Percentiles rank a stretch among this genome's conserved stretches.
These are phyloP conservation scores for Scaptomyza montana DNA, from an alignment of 1,140 invertebrate genomes.

Conservation along the genomic window DNA sequence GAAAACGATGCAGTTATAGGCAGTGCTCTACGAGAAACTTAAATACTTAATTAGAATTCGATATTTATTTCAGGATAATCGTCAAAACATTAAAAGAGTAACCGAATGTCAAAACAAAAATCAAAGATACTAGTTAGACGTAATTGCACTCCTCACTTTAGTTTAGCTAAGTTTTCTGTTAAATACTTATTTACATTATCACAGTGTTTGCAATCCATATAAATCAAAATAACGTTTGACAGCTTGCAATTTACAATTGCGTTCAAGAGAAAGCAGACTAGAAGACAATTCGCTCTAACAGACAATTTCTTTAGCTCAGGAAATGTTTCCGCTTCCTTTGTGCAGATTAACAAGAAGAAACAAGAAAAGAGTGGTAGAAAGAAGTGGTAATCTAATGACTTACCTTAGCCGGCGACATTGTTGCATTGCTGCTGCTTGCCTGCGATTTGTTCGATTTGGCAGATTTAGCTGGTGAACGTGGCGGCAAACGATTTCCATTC, in stretches of 20 bases:
- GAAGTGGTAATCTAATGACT: constrained; percentile 22
- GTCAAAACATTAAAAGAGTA: too few relatives aligned
- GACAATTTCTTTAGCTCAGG: constrained; percentile 5
- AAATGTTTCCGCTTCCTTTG: constrained; percentile 42
- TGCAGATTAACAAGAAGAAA: neutral
- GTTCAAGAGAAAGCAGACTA: constrained; percentile 25
- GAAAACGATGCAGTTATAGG: constrained; percentile 29
- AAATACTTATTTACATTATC: too few relatives aligned
- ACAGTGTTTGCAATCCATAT: neutral
- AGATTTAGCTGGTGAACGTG: constrained; percentile 70
- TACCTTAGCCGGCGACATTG: constrained; percentile 75
- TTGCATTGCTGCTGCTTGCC: constrained; percentile 74
- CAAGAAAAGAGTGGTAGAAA: too few relatives aligned
- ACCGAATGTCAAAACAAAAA: too few relatives aligned
- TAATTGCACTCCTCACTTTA: too few relatives aligned
- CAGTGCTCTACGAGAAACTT: constrained; percentile 22
- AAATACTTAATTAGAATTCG: too few relatives aligned
- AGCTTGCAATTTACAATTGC: constrained; percentile 13
- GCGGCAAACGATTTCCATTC: constrained; percentile 63
- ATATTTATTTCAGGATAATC: too few relatives aligned
- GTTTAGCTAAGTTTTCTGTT: too few relatives aligned
- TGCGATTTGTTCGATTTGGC: constrained; percentile 63
- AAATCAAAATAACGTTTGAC: constrained; percentile 29
- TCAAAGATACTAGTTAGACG: too few relatives aligned
- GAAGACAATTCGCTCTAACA: constrained; percentile 7